Conservation (phyloP, 2,113 vertebrate genomes). For the Cromileptes altivelis region DNA sequence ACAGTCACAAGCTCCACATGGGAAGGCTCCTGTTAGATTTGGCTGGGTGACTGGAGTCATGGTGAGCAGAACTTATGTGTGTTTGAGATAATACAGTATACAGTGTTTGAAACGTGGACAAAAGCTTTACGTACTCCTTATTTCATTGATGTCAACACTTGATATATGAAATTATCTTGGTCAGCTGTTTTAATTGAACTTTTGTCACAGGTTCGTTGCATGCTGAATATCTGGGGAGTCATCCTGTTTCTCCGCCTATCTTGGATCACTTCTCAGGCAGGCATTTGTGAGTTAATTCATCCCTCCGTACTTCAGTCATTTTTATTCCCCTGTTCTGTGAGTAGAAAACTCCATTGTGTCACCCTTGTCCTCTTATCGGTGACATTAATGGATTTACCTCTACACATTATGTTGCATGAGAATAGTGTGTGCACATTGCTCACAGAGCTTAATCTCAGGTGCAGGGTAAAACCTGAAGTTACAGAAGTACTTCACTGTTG, state of each 20-base stretch:
- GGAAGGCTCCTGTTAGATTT: slow-evolving; percentile 70
- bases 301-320: not conserved
- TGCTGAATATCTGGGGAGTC: slow-evolving; percentile 86
- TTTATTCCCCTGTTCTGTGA: not conserved
- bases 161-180: not conserved
- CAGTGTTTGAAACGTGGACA: too few species aligned
- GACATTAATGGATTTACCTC: not conserved
- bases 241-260: slow-evolving; percentile 84
- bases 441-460: not conserved
- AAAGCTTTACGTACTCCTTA: not conserved
- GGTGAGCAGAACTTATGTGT: slow-evolving; percentile 52
- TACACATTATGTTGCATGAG: not conserved
- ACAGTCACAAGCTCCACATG: not conserved
- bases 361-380: not conserved
- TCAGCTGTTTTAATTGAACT: not conserved
- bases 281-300: slow-evolving; percentile 76
- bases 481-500: too few species aligned
- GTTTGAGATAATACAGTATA: not conserved
- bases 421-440: not conserved
- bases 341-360: not conserved
- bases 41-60: slow-evolving; percentile 83
- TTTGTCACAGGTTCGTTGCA: slow-evolving; percentile 79
- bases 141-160: not conserved
- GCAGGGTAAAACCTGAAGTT: not conserved
- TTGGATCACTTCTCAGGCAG: slow-evolving; percentile 84